phyloP scores from a whole-genome alignment of 2,797 vertebrate genomes.

The Sebastes nivosus region DNA sequence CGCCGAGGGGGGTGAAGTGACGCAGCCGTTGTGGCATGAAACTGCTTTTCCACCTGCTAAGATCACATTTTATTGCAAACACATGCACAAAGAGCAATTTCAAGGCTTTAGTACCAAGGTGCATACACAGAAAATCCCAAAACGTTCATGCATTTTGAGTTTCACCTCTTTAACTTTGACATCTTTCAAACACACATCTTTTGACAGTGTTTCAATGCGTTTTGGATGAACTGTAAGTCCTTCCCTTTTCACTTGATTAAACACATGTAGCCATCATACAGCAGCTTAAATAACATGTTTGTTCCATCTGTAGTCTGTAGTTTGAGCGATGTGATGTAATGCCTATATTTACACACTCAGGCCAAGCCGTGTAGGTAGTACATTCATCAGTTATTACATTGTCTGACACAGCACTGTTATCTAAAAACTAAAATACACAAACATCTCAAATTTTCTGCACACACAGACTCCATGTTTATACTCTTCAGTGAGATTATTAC shows the following conservation, averaged over 20 bases:
- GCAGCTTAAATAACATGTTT: background rate
- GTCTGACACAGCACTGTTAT: background rate
- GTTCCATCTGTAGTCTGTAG: background rate
- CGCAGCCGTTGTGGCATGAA: slow-evolving; percentile 3
- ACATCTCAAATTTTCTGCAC: background rate
- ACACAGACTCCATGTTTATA: background rate
- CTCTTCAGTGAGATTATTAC: background rate
- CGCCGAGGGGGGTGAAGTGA: background rate
- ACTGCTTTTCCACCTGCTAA: slow-evolving; percentile 24
- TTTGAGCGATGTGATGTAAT: background rate
- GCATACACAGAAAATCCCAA: background rate
- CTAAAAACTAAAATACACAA: background rate
- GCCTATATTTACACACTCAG: background rate
- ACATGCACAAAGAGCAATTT: background rate
- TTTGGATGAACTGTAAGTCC: background rate
- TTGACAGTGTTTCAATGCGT: background rate
- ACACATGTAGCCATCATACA: background rate
- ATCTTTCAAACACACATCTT: background rate
- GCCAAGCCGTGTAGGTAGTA: background rate
- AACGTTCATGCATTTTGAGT: background rate
- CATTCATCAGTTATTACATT: slow-evolving; percentile 18
- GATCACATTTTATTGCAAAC: slow-evolving; percentile 14
- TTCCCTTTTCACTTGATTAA: background rate
- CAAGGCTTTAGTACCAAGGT: background rate
- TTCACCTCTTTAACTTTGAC: background rate